These are phyloP conservation scores for Conus ventricosus DNA, from an alignment of 1,140 invertebrate genomes.

Conservation along the genomic window DNA sequence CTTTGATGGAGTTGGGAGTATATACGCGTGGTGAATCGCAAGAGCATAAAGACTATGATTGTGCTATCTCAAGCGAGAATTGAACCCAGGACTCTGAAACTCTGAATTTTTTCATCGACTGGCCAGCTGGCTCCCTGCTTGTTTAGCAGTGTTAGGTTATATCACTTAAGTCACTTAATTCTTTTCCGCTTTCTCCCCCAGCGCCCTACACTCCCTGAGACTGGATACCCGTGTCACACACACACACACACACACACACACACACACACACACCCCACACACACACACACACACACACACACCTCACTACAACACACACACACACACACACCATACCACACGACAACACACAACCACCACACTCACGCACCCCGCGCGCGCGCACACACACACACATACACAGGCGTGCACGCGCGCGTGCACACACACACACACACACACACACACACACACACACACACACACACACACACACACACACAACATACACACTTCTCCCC, in stretches of 20 bases:
- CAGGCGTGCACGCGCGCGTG: not conserved
- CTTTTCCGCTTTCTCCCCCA: not conserved
- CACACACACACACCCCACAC: not conserved
- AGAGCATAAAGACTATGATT: not conserved
- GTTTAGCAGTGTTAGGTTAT: not conserved
- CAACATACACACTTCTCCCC: not conserved
- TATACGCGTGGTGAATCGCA: not conserved
- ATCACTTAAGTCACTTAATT: not conserved
- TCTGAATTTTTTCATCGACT: not conserved
- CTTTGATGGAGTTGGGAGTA: too few relatives aligned
- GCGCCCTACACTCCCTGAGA: not conserved
- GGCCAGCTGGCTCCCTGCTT: not conserved
- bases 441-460: not conserved
- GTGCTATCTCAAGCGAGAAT: too few relatives aligned
- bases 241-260: conserved; percentile 3
- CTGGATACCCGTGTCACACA: not conserved
- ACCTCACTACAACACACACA: too few relatives aligned
- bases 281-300: not conserved
- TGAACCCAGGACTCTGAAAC: too few relatives aligned
- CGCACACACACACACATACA: not conserved
- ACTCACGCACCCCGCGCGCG: too few relatives aligned
- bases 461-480: conserved; percentile 22
- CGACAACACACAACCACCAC: too few relatives aligned
- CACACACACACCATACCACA: not conserved
- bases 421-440: not conserved